A percentile compares a stretch with the other conserved stretches of the same genome.
Evolutionary conservation across 2,113 vertebrate genomes (phyloP).

Genomic region (Caracal caracal): DNA sequence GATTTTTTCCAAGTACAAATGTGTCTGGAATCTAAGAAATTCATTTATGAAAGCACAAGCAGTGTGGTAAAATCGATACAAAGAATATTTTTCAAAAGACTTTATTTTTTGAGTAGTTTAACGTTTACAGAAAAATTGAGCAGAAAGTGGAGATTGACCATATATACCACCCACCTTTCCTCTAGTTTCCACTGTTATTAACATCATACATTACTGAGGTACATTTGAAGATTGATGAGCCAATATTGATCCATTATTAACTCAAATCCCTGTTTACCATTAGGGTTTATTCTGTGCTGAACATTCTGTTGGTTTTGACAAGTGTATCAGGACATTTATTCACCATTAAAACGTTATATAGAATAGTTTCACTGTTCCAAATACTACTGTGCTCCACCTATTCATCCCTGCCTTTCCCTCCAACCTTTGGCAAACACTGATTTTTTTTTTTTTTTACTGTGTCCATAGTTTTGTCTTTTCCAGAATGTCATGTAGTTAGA

Average conservation of each 20-base stretch:
- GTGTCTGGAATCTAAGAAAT: background rate
- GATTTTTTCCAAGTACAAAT: background rate
- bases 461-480: background rate
- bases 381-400: fast-evolving
- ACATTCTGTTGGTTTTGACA: background rate
- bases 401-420: background rate
- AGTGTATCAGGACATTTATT: background rate
- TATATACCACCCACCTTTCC: background rate
- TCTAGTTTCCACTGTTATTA: background rate
- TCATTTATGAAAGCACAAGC: background rate
- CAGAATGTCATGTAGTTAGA: background rate
- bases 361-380: background rate
- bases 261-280: background rate
- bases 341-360: background rate
- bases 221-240: background rate
- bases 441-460: background rate
- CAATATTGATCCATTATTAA: background rate
- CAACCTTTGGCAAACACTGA: background rate
- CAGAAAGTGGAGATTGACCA: background rate
- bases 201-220: background rate
- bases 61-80: background rate
- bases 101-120: background rate
- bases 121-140: background rate
- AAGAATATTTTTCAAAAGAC: background rate
- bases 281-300: background rate